Evolutionary conservation across 2,797 vertebrate species (phyloP).

Genomic region (Acanthopagrus latus): DNA sequence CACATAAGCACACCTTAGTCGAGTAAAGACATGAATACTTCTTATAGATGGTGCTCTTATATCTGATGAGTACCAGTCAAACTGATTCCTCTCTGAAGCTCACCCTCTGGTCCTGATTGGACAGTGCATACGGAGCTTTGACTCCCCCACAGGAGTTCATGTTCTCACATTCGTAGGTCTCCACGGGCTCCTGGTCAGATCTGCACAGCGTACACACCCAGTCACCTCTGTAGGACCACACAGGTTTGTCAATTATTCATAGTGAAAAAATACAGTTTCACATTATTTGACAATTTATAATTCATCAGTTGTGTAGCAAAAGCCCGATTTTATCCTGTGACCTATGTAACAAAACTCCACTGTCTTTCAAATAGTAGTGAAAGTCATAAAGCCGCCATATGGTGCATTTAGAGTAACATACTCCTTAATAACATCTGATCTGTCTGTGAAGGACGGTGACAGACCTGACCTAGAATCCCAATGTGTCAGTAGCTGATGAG

Average conservation of each 20-base stretch:
- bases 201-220: constrained; percentile 96
- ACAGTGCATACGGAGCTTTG: constrained; percentile 84
- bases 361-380: too few species aligned
- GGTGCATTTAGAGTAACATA: too few species aligned
- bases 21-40: too few species aligned
- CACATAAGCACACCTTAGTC: too few species aligned
- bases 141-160: constrained; percentile 54
- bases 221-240: constrained; percentile 87
- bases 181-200: constrained; percentile 85
- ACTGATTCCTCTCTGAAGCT: constrained; percentile 1
- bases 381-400: too few species aligned
- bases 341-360: too few species aligned
- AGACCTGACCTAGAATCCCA: too few species aligned
- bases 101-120: constrained; percentile 91
- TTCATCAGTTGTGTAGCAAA: not conserved
- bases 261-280: not conserved
- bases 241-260: not conserved
- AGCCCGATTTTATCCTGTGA: not conserved
- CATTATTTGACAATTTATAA: not conserved
- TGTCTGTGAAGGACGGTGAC: too few species aligned
- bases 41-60: not conserved
- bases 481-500: too few species aligned
- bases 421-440: too few species aligned
- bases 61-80: not conserved
- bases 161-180: constrained; percentile 91